These are phyloP conservation scores for Nomada fabriciana DNA, from an alignment of 2,888 invertebrate genomes.

Conservation along the genomic window DNA sequence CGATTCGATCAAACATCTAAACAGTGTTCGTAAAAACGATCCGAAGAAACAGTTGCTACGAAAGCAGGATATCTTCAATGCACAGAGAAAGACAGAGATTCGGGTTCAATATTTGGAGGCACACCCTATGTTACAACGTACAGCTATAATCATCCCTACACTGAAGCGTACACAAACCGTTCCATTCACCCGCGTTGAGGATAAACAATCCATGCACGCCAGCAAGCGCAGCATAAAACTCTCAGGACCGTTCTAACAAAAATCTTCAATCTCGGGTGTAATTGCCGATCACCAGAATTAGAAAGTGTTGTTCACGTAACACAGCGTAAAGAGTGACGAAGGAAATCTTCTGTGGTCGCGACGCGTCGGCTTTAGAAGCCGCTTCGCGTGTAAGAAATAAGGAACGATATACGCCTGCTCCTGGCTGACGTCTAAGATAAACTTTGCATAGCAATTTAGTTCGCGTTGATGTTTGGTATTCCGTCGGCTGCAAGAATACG, in stretches of 20 bases:
- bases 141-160: no score
- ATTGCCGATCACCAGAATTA: neutral
- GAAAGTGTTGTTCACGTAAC: conserved; percentile 29
- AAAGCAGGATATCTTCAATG: neutral
- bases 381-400: conserved; percentile 40
- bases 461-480: conserved; percentile 39
- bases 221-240: neutral
- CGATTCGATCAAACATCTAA: neutral
- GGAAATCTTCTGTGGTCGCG: conserved; percentile 35
- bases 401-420: conserved; percentile 41
- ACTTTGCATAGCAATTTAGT: conserved; percentile 53
- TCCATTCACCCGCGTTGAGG: neutral
- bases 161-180: neutral
- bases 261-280: neutral
- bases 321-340: neutral
- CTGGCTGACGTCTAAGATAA: conserved; percentile 40
- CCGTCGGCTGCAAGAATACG: conserved; percentile 4
- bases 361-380: conserved; percentile 26
- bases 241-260: neutral
- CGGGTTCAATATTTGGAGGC: no score
- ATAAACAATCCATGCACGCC: neutral
- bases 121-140: no score
- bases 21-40: conserved; percentile 6
- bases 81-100: no score
- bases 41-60: neutral